Base-by-base conservation (phyloP, 2,888 invertebrate species). In the Apomyelois bistriatella region DNA sequence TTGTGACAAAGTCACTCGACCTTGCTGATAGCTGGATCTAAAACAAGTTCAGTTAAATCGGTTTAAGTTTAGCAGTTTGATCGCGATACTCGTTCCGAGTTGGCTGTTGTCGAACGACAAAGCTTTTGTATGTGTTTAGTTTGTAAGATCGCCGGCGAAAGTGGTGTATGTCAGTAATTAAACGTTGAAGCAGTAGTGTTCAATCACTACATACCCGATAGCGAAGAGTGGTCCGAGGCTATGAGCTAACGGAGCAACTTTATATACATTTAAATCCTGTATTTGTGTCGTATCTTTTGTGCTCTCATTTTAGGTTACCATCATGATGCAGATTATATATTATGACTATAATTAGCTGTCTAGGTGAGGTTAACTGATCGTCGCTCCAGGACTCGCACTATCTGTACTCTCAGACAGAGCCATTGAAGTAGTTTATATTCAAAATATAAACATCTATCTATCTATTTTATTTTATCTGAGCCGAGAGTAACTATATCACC, bases 101-200 rank as follows among this genome's bases (percentile, higher is more conserved):
- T 71, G 57, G 66, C 68, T 74, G 71, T 74, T 73, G 76, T 77
- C 75, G 56, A 73, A 71, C 66, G 58, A 61, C 66, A 64, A 66
- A 76, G 71, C 73, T 70, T 66, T 70, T 76, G 67, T 72, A 68
- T 75, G 70, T 74, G 70, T 75, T 75, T 76, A 73, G 74, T 75
- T 76, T 64, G 53, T 59, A 70, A 75, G 71, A 76, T 74, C 61
- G 67, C 58, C 66, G 62, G 62, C 57, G 59, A 65, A 64, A 67
- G 65, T 65, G 64, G 58, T 62, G 61, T 70, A 63, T 66, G 69
- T 62, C 61, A 57, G 70, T 68, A 74, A 75, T 76, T 74, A 76
- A 70, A 65, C 61, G 61, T 66, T 36, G n/a, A 10, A 10, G 10
- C 16, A 64, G 65, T 66, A 65, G 66, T 67, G 71, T 74, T 72